Evolutionary conservation across 2,113 vertebrate genomes (phyloP), one percentile per base, ranked within the genome.

Genomic region (Pelobates fuscus): DNA sequence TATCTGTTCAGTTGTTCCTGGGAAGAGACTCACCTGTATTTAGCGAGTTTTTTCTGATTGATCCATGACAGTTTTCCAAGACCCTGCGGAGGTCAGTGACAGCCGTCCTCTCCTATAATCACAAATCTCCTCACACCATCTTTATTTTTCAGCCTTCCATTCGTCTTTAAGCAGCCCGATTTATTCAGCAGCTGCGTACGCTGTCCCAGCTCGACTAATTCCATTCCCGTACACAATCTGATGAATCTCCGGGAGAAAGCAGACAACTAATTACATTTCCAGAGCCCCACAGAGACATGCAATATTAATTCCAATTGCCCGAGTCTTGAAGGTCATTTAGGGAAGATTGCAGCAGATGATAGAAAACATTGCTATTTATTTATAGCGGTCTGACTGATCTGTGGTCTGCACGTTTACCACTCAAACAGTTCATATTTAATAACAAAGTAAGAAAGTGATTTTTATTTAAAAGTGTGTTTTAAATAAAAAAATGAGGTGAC

Each of bases 261-360:
- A 67, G 65, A 75, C 62, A 58, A 75, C 63, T 75, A 75, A 75
- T 75, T 75, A 66, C 71, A 66, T 75, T 67, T 27, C 24, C 7
- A 3, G 26, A 20, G 49, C 57, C 58, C 71, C 54, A 41, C 29
- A 20, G 62, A 67, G 63, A n/a, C 52, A 44, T 75, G 71, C 52
- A 75, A 66, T 75, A 75, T 71, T 71, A 49, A 71, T 59, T 67
- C 71, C 71, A 58, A 59, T 66, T 18, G n/a, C 71, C 10, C 0
- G 62, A 24, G 25, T 30, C 52, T 67, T 75, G 63, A 75, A 75
- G 71, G 71, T 75, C 71, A 67, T 75, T 67, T 66, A 44, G 71
- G 52, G 52, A 75, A 62, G 71, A 58, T 67, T 67, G 23, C 18
- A 3, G 32, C 49, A 20, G 71, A 23, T 57, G 46, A 58, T 21